Evolutionary conservation across 30 jellyfish, hydroid and myxozoan species (phyloP).

Genomic region (Cassiopea xamachana): DNA sequence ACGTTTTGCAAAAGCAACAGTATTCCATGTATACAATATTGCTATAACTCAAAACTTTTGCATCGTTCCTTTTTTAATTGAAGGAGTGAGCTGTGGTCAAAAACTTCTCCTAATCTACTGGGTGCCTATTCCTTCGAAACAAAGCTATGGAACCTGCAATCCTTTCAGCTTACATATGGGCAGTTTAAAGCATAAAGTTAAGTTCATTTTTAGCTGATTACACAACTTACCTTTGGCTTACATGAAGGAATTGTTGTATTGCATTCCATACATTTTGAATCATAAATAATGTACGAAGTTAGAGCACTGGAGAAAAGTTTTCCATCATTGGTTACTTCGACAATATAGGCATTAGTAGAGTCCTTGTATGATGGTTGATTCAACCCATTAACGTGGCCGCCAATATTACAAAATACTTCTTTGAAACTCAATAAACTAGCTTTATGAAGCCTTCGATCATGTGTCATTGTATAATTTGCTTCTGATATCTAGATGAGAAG

Average conservation of each 20-base stretch:
- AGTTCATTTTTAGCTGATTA: no score
- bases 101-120: no score
- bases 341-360: background rate
- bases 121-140: no score
- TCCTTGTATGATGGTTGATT: background rate
- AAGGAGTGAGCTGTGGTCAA: no score
- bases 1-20: no score
- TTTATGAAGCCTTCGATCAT: background rate
- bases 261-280: conserved; percentile 83
- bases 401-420: background rate
- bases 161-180: no score
- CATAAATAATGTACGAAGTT: conserved; percentile 54
- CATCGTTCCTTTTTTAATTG: no score
- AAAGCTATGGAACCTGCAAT: no score
- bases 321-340: conserved; percentile 69
- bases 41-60: no score
- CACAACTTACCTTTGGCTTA: no score
- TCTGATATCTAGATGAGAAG: background rate
- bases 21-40: no score
- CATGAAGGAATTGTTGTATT: background rate
- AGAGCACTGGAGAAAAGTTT: conserved; percentile 12
- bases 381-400: background rate
- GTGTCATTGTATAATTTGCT: background rate
- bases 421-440: background rate
- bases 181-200: no score